Base-by-base conservation (phyloP, 2,113 vertebrate genomes). In the Phasianus colchicus region DNA sequence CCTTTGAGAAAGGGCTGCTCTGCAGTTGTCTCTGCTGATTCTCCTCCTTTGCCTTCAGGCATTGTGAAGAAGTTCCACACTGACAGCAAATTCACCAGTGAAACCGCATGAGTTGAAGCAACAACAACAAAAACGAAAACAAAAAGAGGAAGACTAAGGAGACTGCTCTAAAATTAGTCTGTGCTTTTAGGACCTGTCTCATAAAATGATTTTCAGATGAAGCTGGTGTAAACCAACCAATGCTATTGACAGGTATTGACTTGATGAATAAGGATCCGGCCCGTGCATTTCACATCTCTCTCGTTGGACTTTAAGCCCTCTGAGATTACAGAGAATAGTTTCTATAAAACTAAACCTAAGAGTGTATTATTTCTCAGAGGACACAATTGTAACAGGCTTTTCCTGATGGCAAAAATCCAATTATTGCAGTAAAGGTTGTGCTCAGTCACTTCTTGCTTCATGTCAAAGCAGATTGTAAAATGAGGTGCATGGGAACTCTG, bases 331-430 rank as follows among this genome's bases (percentile, higher is more conserved):
- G n/a, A 34, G 75, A 97, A 95, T 79, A 83, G 90, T 91, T 92
- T 96, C 95, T 95, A 94, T 94, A 96, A 97, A 96, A 83, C 92
- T 84, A 88, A 94, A 43, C 58, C 87, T 94, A 88, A 95, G 96
- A 65, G 67, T n/a, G n/a, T 71, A 75, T 96, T 96, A 96, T 96
- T 97, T 97, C 96, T 97, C 92, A 89, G 92, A 95, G 93, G 94
- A 96, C 85, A 94, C 94, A 92, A 72, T 88, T 66, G 93, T 91
- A 91, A 91, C 91, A 95, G 96, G 92, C 72, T 92, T 88, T 74
- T 92, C 91, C 86, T 96, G 96, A 97, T 92, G 96, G 95, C 88
- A 96, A 96, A 96, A 97, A 96, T 96, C 97, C 96, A 97, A 95
- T 96, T 96, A 96, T 57, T 87, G 91, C 9, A 55, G 97, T 87